Conservation (phyloP, 2,888 invertebrate species). For the Pollenia griseotomentosa region DNA sequence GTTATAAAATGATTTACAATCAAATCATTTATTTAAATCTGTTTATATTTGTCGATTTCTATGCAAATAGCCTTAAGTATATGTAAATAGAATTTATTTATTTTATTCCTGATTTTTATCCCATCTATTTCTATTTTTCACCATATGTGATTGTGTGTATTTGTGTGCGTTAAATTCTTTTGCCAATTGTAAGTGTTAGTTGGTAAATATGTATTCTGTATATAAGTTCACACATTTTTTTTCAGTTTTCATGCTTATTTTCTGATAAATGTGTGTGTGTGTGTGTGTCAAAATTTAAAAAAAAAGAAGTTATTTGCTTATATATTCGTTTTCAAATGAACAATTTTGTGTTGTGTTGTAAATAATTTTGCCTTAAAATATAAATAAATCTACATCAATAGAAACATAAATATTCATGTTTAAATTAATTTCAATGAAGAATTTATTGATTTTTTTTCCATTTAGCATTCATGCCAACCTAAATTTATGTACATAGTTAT, state of each 20-base stretch:
- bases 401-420: not conserved
- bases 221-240: not conserved
- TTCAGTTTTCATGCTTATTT: not conserved
- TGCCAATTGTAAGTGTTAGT: constrained; percentile 32
- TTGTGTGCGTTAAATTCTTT: not conserved
- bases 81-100: constrained; percentile 63
- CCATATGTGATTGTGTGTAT: constrained; percentile 23
- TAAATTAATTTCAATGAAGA: constrained; percentile 8
- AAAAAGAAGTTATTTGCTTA: not conserved
- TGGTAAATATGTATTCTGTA: not conserved
- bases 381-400: not conserved
- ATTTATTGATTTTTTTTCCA: not conserved
- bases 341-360: constrained; percentile 19
- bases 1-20: constrained; percentile 71
- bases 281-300: not conserved
- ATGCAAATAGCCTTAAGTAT: constrained; percentile 70
- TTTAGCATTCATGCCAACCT: constrained; percentile 26
- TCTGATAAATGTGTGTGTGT: not conserved
- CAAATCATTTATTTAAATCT: constrained; percentile 73
- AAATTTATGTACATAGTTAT: constrained; percentile 12
- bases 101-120: constrained; percentile 18
- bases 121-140: constrained; percentile 6
- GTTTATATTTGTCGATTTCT: constrained; percentile 57
- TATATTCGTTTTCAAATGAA: constrained; percentile 1
- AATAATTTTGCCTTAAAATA: constrained; percentile 20